Evolutionary conservation across 2,797 vertebrate species (phyloP).

Genomic region (Xenops minutus): DNA sequence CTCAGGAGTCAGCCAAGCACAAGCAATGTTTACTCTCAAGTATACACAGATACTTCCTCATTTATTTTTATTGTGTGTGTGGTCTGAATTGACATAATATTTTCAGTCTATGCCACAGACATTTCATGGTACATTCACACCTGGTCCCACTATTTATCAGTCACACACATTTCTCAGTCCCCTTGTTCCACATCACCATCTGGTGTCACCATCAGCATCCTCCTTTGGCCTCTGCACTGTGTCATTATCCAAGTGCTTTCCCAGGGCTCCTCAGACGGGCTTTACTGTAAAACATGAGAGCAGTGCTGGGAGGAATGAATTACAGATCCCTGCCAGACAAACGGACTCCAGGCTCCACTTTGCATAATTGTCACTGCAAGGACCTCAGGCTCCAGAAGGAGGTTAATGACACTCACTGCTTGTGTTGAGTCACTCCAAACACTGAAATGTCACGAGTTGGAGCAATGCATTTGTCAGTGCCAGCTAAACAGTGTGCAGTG

Average conservation of each 20-base stretch:
- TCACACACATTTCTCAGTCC: background rate
- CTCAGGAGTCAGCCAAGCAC: background rate
- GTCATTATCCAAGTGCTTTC: background rate
- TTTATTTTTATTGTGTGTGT: background rate
- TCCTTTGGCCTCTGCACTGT: background rate
- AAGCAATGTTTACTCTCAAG: background rate
- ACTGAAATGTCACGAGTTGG: background rate
- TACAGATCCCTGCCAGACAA: slow-evolving; percentile 6
- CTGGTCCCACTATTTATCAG: background rate
- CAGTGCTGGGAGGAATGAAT: background rate
- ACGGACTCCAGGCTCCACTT: background rate
- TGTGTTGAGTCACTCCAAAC: background rate
- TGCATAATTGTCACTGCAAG: background rate
- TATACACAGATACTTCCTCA: background rate
- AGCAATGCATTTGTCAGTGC: background rate
- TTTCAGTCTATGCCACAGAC: background rate
- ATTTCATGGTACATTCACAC: background rate
- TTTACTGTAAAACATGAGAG: background rate
- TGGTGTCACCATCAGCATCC: background rate
- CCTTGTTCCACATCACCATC: background rate
- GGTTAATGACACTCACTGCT: background rate
- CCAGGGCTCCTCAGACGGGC: background rate
- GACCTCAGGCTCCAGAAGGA: background rate
- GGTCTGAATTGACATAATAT: background rate
- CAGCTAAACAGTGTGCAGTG: background rate